A percentile compares a stretch with the other conserved stretches of the same genome.
phyloP scores from a whole-genome alignment of 2,888 invertebrate genomes.

The Thecophora atra region DNA sequence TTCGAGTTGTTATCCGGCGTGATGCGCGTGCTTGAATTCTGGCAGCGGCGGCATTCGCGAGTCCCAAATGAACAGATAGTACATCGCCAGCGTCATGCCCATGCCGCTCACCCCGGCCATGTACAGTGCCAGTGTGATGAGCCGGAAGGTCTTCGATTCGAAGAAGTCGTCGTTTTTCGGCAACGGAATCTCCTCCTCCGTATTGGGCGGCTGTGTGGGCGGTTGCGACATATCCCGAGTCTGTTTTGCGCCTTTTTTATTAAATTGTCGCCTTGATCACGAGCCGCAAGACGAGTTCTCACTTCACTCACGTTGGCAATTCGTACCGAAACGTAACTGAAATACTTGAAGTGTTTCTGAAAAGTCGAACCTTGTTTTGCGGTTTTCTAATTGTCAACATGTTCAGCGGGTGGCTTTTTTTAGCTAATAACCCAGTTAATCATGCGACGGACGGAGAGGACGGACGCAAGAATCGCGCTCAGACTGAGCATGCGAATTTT shows the following conservation, averaged over 20 bases:
- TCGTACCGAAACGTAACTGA: conserved; percentile 43
- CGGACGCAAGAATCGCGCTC: background rate
- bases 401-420: conserved; percentile 34
- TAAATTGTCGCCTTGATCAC: background rate
- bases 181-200: conserved; percentile 55
- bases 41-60: conserved; percentile 63
- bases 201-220: conserved; percentile 49
- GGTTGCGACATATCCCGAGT: conserved; percentile 42
- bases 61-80: conserved; percentile 64
- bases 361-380: conserved; percentile 37
- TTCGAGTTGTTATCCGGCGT: conserved; percentile 53
- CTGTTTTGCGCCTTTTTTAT: background rate
- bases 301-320: conserved; percentile 30
- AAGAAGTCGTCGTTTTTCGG: conserved; percentile 59
- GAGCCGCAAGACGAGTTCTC: background rate
- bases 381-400: conserved; percentile 37
- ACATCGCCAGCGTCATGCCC: conserved; percentile 61
- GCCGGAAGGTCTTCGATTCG: conserved; percentile 59
- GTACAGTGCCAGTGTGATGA: conserved; percentile 59
- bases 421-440: conserved; percentile 28
- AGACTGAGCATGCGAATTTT: background rate
- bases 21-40: conserved; percentile 60
- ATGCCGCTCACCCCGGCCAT: conserved; percentile 62
- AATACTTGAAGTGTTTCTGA: conserved; percentile 39
- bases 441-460: background rate